Percentiles rank a stretch among this genome's conserved stretches.
These are phyloP conservation scores for Heterocephalus glaber DNA, from an alignment of 2,113 vertebrate genomes.

Conservation along the genomic window DNA sequence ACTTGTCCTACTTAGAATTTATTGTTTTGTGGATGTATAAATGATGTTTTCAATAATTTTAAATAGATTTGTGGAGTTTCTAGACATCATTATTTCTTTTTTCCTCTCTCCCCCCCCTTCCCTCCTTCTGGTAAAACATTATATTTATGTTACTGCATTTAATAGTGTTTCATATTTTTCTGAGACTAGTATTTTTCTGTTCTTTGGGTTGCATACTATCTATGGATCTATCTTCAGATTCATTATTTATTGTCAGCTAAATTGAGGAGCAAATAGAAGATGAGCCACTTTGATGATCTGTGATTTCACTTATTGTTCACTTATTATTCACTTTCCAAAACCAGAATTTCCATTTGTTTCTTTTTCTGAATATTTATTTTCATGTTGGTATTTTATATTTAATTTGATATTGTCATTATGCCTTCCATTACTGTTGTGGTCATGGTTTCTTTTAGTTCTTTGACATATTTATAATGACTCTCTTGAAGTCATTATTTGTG, in stretches of 20 bases:
- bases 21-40: too few relatives aligned
- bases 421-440: not conserved
- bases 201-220: not conserved
- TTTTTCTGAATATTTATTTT: not conserved
- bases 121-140: not conserved
- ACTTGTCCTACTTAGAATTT: not conserved
- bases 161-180: not conserved
- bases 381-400: not conserved
- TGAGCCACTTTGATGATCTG: not conserved
- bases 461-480: not conserved
- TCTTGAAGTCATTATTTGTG: not conserved
- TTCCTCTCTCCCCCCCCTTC: not conserved
- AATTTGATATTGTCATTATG: not conserved
- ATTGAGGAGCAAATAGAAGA: not conserved
- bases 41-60: too few relatives aligned
- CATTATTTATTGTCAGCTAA: not conserved
- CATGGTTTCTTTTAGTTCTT: not conserved
- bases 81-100: too few relatives aligned
- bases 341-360: not conserved
- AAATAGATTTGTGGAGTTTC: too few relatives aligned
- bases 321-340: not conserved
- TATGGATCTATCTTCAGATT: not conserved
- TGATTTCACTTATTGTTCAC: not conserved
- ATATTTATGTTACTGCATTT: not conserved
- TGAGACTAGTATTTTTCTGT: too few relatives aligned